Conservation (phyloP, 2,113 vertebrate genomes). For the Eidolon helvum region DNA sequence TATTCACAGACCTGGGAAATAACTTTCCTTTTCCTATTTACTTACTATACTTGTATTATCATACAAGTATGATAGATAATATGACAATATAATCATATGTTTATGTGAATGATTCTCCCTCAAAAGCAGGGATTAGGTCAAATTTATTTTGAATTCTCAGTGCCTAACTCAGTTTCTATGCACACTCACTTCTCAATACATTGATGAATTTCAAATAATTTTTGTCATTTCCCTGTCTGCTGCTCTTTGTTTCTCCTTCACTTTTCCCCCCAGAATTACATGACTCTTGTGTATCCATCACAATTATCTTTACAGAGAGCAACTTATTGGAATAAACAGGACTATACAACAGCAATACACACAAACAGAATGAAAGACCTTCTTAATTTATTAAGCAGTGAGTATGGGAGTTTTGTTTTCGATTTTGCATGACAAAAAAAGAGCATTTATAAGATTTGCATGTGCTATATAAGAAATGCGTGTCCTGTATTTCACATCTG, state of each 20-base stretch:
- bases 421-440: background rate
- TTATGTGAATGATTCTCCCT: background rate
- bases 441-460: background rate
- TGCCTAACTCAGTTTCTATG: background rate
- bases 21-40: background rate
- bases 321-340: background rate
- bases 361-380: background rate
- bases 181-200: background rate
- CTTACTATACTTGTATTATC: background rate
- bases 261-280: background rate
- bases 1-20: background rate
- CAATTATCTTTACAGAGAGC: background rate
- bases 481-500: background rate
- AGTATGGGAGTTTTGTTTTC: background rate
- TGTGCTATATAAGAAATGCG: background rate
- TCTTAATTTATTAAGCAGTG: background rate
- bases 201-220: background rate
- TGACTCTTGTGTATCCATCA: background rate
- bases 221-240: slow-evolving; percentile 1
- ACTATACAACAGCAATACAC: background rate
- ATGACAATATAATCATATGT: background rate
- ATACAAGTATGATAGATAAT: background rate
- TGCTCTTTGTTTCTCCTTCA: background rate
- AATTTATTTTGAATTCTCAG: background rate
- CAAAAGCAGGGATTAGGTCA: background rate